Conservation (phyloP, 2,888 invertebrate species). For the Slavum lentiscoides region DNA sequence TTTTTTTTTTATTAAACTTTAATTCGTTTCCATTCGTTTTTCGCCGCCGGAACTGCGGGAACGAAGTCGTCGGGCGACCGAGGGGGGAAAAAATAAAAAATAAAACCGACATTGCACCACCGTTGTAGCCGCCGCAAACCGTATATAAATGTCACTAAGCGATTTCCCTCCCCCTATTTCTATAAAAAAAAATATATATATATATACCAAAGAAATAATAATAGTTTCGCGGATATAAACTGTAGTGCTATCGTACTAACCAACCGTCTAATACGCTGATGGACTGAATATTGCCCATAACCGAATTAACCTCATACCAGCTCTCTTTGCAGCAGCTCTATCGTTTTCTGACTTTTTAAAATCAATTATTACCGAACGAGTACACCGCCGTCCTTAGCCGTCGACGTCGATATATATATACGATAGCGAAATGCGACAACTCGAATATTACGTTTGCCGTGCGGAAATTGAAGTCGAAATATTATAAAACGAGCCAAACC, state of each 20-base stretch:
- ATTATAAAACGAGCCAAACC: no score
- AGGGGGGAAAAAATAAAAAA: slow-evolving; percentile 9
- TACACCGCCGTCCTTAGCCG: no score
- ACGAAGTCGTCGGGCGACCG: neutral
- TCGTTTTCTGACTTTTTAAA: neutral
- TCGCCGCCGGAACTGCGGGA: neutral
- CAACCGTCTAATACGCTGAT: no score
- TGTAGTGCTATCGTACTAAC: neutral
- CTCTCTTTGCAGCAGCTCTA: neutral
- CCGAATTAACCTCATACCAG: neutral
- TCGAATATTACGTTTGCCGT: neutral
- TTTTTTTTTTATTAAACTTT: slow-evolving; percentile 43
- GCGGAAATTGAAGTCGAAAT: slow-evolving; percentile 8
- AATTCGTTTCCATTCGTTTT: slow-evolving; percentile 36
- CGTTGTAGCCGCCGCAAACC: neutral
- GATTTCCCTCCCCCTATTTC: slow-evolving; percentile 15
- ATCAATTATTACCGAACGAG: slow-evolving; percentile 25
- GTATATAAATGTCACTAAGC: slow-evolving; percentile 22
- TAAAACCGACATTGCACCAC: slow-evolving; percentile 5
- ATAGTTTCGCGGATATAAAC: neutral
- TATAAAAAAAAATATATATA: neutral
- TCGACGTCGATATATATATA: no score
- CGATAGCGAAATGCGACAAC: neutral
- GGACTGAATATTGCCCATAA: neutral
- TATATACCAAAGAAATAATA: neutral